Evolutionary conservation across 1,140 invertebrate genomes (phyloP), one percentile per base, ranked within the genome.

Genomic region (Episyrphus balteatus): DNA sequence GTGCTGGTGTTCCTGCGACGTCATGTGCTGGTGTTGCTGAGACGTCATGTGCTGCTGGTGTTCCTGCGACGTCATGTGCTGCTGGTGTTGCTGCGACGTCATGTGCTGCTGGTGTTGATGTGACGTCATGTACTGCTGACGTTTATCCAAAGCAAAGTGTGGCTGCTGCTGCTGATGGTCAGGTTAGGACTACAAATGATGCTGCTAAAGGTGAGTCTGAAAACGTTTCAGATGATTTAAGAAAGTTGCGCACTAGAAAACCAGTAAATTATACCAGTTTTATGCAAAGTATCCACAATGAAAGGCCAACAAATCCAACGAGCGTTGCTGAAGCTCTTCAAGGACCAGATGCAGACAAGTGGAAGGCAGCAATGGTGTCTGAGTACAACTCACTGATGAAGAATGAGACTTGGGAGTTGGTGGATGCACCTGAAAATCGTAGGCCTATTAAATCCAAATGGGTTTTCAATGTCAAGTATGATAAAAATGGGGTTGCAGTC

Each of bases 381-480:
- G 51, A 53, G 36, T 50, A 47, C 2, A 31, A 50, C 2, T 33
- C 37, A n/a, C 21, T 53, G 5, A 6, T 39, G 26, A 21, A 14
- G 18, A 49, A 52, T 33, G 10, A 51, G 33, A 50, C 57, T 9
- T 66, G 62, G 57, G 45, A 49, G 18, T n/a, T 67, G 21, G 44
- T 54, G n/a, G 46, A 58, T 14, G 37, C 55, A 49, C 63, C 56
- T n/a, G 31, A 51, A 44, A 49, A 51, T 37, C 43, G 56, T 47
- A 61, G 52, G 32, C 43, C 51, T 14, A 52, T 71, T n/a, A 48
- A 48, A 15, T 55, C 44, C 19, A 67, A 63, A 57, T 70, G 66
- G 70, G 55, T 70, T 9, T 70, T 58, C 44, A 58, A 56, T 50
- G 44, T 58, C 6, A 72, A 71, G 57, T 37, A 38, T 19, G 47